phyloP scores from a whole-genome alignment of 2,113 vertebrate species.

The Indicator indicator region DNA sequence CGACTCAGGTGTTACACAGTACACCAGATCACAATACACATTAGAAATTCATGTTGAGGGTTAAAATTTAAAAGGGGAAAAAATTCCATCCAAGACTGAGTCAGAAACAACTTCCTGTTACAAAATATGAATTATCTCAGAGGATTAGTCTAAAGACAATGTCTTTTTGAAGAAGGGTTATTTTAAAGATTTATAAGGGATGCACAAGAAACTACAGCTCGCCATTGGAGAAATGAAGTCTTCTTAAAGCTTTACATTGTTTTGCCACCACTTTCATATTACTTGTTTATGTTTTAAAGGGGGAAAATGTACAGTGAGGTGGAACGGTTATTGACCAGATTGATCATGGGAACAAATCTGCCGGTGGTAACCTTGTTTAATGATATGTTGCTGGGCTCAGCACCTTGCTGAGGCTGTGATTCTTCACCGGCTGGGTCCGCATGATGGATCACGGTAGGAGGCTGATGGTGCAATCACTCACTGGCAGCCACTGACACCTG shows the following conservation, averaged over 20 bases:
- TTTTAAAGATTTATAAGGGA: conserved; percentile 66
- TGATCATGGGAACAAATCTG: conserved; percentile 88
- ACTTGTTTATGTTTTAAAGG: conserved; percentile 73
- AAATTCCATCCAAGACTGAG: conserved; percentile 49
- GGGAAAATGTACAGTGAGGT: conserved; percentile 64
- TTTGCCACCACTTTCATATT: conserved; percentile 62
- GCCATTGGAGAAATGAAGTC: conserved; percentile 55
- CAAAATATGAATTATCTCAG: conserved; percentile 69
- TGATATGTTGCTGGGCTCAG: conserved; percentile 90
- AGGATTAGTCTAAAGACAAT: conserved; percentile 39
- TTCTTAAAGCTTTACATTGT: conserved; percentile 47
- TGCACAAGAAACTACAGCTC: conserved; percentile 50
- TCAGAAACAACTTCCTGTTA: conserved; percentile 42
- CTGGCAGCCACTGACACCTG: conserved; percentile 83
- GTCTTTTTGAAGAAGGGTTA: conserved; percentile 42
- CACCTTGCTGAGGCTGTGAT: conserved; percentile 85
- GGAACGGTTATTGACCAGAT: conserved; percentile 84
- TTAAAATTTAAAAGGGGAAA: conserved; percentile 38
- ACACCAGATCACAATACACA: neutral
- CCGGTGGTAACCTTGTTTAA: conserved; percentile 91
- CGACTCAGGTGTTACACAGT: neutral
- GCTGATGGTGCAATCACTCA: conserved; percentile 99
- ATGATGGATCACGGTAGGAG: conserved; percentile 96
- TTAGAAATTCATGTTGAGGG: neutral
- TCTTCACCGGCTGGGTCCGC: conserved; percentile 84